Percentiles rank a stretch among this genome's conserved stretches.
phyloP scores from a whole-genome alignment of 2,113 vertebrate genomes.

The Delphinapterus leucas region DNA sequence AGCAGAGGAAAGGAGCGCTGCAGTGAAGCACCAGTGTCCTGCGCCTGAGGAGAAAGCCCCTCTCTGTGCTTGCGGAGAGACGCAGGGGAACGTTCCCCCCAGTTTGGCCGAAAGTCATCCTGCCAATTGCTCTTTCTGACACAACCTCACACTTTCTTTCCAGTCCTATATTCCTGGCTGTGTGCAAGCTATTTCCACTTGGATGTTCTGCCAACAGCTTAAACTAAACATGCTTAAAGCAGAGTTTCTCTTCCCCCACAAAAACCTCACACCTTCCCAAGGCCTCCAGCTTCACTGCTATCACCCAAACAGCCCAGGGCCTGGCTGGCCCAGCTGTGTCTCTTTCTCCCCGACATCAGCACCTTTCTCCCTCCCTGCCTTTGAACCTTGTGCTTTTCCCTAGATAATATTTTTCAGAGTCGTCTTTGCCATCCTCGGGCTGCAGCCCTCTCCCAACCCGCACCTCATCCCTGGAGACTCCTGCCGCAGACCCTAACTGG shows the following conservation, averaged over 20 bases:
- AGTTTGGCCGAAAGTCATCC: conserved; percentile 64
- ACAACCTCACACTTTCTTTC: conserved; percentile 73
- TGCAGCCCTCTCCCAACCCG: not conserved
- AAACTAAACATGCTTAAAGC: conserved; percentile 75
- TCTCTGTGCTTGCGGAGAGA: not conserved
- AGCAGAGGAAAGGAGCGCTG: not conserved
- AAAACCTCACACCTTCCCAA: conserved; percentile 72
- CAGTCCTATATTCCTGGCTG: conserved; percentile 77
- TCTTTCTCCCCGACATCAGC: not conserved
- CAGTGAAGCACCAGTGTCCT: not conserved
- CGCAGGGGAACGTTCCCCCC: conserved; percentile 40
- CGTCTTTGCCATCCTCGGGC: not conserved
- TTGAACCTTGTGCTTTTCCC: not conserved
- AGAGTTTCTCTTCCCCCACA: conserved; percentile 64
- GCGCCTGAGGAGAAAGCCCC: conserved; percentile 32
- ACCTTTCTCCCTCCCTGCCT: not conserved
- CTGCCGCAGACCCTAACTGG: not conserved
- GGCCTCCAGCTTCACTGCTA: conserved; percentile 32
- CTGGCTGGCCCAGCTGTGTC: not conserved
- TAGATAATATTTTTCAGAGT: not conserved
- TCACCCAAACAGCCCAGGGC: conserved; percentile 6
- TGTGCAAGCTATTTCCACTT: conserved; percentile 74
- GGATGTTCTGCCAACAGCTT: conserved; percentile 75
- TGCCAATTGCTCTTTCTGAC: conserved; percentile 71
- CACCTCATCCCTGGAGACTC: not conserved